Evolutionary conservation across 2,797 vertebrate species (phyloP), one percentile per base, ranked within the genome.

Genomic region (Tapirus indicus): DNA sequence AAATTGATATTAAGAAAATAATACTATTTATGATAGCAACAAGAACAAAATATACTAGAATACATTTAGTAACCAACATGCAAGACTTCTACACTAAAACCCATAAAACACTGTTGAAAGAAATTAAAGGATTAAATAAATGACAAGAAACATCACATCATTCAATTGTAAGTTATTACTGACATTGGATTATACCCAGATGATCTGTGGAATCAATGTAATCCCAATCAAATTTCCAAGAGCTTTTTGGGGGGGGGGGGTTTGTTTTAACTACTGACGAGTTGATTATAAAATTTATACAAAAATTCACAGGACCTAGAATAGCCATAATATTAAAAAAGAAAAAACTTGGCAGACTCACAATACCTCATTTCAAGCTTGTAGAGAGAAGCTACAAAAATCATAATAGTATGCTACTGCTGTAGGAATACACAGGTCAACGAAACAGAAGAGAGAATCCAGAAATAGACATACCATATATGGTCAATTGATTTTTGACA

Each of bases 201-300:
- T 25, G 18, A 38, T 21, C 60, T 52, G 27, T 52, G 60, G 21
- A 38, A n/a, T 62, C 27, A 27, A 13, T 11, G 13, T 41, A 20
- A 69, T 78, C 41, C 20, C 41, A 56, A 20, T 35, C 27, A 47
- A 69, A 69, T 85, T 91, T 95, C 54, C 69, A 77, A 49, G n/a
- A 14, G 35, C 21, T 56, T 38, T 56, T 29, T 68, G 2, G 13
- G n/a, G 62, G 14, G n/a, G 64, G 66, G 8, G 14, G 49, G 52
- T 64, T 64, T 69, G 16, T 9, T 58, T 93, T 78, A n/a, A 60
- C 68, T 41, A 62, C 52, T 35, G 64, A 78, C 41, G 69, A 71
- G 32, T 21, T 35, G 38, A 66, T 58, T 23, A 38, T 38, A 75
- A 83, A 44, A 75, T 44, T 7, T 27, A 38, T 58, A 41, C 17